phyloP scores from a whole-genome alignment of 2,113 vertebrate genomes.

The Eira barbara region DNA sequence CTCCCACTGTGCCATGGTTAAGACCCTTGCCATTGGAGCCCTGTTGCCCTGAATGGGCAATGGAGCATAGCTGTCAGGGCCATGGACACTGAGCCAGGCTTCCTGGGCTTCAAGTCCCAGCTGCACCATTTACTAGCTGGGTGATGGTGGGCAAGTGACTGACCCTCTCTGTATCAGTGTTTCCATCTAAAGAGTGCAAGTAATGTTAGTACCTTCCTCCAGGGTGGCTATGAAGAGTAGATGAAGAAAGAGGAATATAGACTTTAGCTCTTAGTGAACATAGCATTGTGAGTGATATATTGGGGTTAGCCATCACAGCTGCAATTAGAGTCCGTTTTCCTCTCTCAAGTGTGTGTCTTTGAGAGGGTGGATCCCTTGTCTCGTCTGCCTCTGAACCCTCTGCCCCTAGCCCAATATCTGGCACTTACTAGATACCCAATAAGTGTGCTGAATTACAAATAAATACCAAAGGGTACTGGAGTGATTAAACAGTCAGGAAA shows the following conservation, averaged over 20 bases:
- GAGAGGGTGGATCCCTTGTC: background rate
- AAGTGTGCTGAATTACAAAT: background rate
- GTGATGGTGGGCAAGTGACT: background rate
- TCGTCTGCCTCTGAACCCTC: background rate
- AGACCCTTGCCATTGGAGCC: background rate
- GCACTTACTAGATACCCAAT: background rate
- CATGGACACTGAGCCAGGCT: background rate
- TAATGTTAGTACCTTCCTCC: background rate
- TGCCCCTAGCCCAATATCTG: background rate
- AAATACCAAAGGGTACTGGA: background rate
- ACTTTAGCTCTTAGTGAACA: background rate
- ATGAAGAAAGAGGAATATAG: background rate
- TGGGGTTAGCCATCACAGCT: background rate
- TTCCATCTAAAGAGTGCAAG: background rate
- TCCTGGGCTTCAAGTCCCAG: background rate
- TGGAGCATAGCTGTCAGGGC: background rate
- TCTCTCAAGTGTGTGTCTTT: background rate
- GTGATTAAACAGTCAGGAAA: background rate
- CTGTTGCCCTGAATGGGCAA: background rate
- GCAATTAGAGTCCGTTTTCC: background rate
- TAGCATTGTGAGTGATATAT: background rate
- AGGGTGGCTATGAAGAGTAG: background rate
- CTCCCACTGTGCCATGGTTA: background rate
- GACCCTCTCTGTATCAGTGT: background rate
- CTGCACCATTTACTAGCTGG: background rate